Evolutionary conservation across 2,113 vertebrate genomes (phyloP).

Genomic region (Entosphenus tridentatus): DNA sequence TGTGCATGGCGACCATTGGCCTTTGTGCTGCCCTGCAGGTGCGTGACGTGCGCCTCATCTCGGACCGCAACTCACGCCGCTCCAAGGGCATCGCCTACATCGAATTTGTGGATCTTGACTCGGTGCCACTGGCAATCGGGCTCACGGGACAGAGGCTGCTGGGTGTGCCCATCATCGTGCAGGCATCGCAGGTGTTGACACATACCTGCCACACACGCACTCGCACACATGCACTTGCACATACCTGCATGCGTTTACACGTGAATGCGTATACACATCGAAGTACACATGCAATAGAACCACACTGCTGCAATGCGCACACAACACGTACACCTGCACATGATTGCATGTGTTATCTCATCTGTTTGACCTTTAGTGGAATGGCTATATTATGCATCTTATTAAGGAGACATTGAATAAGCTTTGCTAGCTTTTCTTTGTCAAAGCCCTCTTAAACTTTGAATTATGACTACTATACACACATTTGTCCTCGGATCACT

Average conservation of each 20-base stretch:
- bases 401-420: no score
- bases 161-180: slow-evolving; percentile 87
- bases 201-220: not conserved
- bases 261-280: not conserved
- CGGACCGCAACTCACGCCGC: slow-evolving; percentile 76
- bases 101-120: slow-evolving; percentile 74
- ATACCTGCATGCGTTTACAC: not conserved
- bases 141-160: slow-evolving; percentile 76
- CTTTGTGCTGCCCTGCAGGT: slow-evolving; percentile 26
- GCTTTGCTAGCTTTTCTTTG: no score
- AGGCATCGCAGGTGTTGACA: slow-evolving; percentile 64
- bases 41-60: slow-evolving; percentile 87
- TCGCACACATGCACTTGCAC: not conserved
- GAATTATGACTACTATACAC: no score
- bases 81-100: slow-evolving; percentile 95
- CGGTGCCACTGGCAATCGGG: slow-evolving; percentile 85
- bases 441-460: no score
- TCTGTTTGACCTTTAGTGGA: not conserved
- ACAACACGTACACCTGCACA: not conserved
- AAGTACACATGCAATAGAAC: not conserved
- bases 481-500: no score
- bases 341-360: not conserved
- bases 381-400: no score
- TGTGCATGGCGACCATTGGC: no score
- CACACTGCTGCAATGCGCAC: no score